A percentile compares a stretch with the other conserved stretches of the same genome.
Evolutionary conservation across 37 sponge, comb jelly and placozoan species (phyloP).

Genomic region (Mnemiopsis leidyi): DNA sequence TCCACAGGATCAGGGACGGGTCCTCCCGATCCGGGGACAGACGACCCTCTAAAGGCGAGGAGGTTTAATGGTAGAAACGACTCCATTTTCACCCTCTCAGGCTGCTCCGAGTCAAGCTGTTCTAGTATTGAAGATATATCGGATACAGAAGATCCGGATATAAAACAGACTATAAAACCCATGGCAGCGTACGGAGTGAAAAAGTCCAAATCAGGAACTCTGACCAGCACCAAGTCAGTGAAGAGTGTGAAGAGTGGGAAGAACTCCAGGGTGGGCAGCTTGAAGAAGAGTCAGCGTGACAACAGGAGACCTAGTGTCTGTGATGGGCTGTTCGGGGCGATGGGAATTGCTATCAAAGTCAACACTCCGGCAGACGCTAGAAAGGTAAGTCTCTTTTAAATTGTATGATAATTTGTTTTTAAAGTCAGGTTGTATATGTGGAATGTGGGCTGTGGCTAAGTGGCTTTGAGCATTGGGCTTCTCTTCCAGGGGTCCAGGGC

Average conservation of each 20-base stretch:
- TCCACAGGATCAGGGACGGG: neutral
- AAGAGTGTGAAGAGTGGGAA: neutral
- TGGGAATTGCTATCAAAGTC: slow-evolving; percentile 50
- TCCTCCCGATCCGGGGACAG: neutral
- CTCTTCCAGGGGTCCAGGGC: no score
- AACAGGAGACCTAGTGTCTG: neutral
- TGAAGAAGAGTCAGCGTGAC: neutral
- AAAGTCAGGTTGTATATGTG: no score
- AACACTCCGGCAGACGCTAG: slow-evolving; percentile 40
- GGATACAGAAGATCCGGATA: neutral
- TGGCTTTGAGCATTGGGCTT: no score
- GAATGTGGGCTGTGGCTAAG: no score
- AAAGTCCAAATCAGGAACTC: neutral
- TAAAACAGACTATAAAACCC: neutral
- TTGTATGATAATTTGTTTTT: no score
- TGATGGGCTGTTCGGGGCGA: neutral
- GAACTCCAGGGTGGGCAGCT: neutral
- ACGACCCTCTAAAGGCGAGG: slow-evolving; percentile 9
- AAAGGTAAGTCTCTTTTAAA: no score
- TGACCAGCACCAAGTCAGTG: neutral
- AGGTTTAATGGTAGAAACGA: neutral
- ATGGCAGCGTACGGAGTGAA: neutral
- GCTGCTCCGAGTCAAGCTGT: slow-evolving; percentile 62
- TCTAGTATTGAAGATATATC: slow-evolving; percentile 1
- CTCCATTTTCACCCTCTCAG: slow-evolving; percentile 46